These are phyloP conservation scores for Tyrophagus putrescentiae DNA, from an alignment of 1,140 invertebrate species.

Conservation along the genomic window DNA sequence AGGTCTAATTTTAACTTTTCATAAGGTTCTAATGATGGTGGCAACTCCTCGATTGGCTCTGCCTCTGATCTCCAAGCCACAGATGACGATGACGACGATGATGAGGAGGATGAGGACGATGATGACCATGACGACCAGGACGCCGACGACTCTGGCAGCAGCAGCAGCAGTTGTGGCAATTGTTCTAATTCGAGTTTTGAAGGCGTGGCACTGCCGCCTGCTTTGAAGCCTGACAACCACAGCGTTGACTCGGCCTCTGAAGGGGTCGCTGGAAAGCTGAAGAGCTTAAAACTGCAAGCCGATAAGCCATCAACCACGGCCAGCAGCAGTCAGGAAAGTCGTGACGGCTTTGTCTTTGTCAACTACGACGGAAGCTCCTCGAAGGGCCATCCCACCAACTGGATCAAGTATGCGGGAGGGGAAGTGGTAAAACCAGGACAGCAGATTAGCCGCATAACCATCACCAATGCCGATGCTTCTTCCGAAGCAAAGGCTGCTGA, in stretches of 20 bases:
- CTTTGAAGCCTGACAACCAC: background rate
- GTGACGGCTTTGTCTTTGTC: background rate
- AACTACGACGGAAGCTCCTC: background rate
- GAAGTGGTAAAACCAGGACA: too few relatives aligned
- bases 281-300: too few relatives aligned
- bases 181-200: background rate
- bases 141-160: background rate
- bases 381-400: too few relatives aligned
- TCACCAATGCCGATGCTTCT: too few relatives aligned
- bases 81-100: conserved; percentile 42
- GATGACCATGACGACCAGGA: conserved; percentile 21
- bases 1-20: too few relatives aligned
- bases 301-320: background rate
- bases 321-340: background rate
- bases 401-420: too few relatives aligned
- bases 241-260: too few relatives aligned
- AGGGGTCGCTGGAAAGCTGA: too few relatives aligned
- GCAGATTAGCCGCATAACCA: too few relatives aligned
- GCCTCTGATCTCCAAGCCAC: conserved; percentile 47
- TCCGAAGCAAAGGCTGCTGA: too few relatives aligned
- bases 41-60: conserved; percentile 46
- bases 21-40: too few relatives aligned
- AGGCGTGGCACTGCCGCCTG: background rate
- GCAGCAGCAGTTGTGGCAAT: background rate
- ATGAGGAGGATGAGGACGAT: conserved; percentile 38